Evolutionary conservation across 1,140 invertebrate species (phyloP).

Genomic region (Panulirus ornatus): DNA sequence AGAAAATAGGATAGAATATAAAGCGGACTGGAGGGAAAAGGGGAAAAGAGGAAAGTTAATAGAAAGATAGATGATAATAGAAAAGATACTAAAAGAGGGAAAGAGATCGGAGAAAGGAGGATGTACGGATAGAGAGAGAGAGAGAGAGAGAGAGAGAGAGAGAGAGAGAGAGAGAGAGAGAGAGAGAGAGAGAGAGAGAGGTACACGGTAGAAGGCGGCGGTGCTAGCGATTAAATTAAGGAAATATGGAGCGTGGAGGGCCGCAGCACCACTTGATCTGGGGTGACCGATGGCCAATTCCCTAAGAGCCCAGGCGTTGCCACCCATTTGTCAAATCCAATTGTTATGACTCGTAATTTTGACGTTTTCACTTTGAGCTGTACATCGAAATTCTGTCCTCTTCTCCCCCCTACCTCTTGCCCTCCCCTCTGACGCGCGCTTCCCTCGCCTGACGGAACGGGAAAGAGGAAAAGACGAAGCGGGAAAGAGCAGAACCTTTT

Average conservation of each 20-base stretch:
- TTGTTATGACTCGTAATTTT: slow-evolving; percentile 51
- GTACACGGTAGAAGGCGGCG: background rate
- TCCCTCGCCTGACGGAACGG: background rate
- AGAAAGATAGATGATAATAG: background rate
- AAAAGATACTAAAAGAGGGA: background rate
- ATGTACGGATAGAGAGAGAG: background rate
- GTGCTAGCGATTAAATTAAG: slow-evolving; percentile 60
- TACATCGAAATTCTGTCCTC: background rate
- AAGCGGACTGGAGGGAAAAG: background rate
- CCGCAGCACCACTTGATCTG: slow-evolving; percentile 1
- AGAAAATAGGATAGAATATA: background rate
- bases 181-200: background rate
- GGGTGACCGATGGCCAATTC: slow-evolving; percentile 57
- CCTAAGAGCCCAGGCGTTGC: slow-evolving; percentile 46
- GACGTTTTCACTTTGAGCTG: slow-evolving; percentile 49
- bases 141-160: background rate
- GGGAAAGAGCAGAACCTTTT: background rate
- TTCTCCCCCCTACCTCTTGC: background rate
- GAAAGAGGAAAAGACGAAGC: background rate
- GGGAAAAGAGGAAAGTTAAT: background rate
- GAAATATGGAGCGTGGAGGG: slow-evolving; percentile 44
- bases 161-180: background rate
- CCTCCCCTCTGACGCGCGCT: background rate
- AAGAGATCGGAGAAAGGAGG: slow-evolving; percentile 10
- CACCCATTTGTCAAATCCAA: slow-evolving; percentile 54